Conservation (phyloP, 2,888 invertebrate genomes). For the Dynastes maya region DNA sequence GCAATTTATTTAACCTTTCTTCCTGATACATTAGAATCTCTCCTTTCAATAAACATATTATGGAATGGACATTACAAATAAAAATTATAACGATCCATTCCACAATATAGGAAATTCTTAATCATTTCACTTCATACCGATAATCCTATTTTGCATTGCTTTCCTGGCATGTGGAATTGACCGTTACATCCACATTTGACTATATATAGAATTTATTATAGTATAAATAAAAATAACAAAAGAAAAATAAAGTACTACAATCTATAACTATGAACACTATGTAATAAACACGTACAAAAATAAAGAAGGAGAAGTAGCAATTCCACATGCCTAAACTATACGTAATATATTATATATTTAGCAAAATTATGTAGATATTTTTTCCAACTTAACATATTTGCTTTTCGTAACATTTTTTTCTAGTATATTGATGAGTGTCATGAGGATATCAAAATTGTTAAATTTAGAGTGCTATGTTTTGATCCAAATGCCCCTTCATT, state of each 20-base stretch:
- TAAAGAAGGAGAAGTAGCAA: constrained; percentile 37
- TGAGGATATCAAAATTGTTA: no score
- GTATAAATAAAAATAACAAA: constrained; percentile 44
- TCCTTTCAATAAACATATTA: constrained; percentile 33
- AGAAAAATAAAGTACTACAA: constrained; percentile 28
- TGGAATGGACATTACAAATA: constrained; percentile 53
- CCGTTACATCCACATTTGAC: constrained; percentile 54
- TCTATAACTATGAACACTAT: not conserved
- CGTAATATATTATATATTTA: not conserved
- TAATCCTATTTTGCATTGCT: constrained; percentile 55
- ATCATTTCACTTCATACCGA: constrained; percentile 28
- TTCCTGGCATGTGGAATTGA: constrained; percentile 68
- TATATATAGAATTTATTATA: constrained; percentile 56
- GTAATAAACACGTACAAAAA: constrained; percentile 50
- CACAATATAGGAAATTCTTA: constrained; percentile 62
- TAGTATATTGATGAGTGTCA: no score
- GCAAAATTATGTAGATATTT: not conserved
- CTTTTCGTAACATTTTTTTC: not conserved
- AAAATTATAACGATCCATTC: constrained; percentile 62
- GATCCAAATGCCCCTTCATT: no score
- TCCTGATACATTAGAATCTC: no score
- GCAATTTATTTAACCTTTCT: constrained; percentile 21
- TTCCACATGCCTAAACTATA: constrained; percentile 55
- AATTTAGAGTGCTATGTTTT: no score
- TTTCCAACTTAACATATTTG: not conserved